These are phyloP conservation scores for Arothron firmamentum DNA, from an alignment of 2,113 vertebrate species.

Conservation along the genomic window DNA sequence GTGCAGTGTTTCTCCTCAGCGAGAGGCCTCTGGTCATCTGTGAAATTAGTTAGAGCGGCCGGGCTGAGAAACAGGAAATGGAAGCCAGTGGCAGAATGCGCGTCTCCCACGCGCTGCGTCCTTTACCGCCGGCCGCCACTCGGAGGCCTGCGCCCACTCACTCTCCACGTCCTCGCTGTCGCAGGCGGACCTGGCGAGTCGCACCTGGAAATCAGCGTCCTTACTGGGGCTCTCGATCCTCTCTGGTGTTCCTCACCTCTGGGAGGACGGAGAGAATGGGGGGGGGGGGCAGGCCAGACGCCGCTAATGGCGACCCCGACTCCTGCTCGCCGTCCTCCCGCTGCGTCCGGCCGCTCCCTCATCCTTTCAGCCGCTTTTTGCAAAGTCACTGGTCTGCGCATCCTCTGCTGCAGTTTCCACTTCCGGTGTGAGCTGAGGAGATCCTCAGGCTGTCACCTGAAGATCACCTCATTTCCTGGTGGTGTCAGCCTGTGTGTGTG, in stretches of 20 bases:
- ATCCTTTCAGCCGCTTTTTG: no score
- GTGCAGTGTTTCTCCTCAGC: constrained; percentile 13
- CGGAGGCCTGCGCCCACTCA: constrained; percentile 57
- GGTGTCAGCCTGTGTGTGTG: no score
- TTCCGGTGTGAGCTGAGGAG: no score
- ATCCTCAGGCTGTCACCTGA: no score
- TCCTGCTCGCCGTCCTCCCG: constrained; percentile 14
- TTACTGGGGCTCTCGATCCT: no score
- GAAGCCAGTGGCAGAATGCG: constrained; percentile 63
- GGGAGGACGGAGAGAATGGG: constrained; percentile 32
- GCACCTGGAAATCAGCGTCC: no score
- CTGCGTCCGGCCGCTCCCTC: no score
- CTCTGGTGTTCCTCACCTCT: no score
- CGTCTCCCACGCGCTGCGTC: constrained; percentile 64
- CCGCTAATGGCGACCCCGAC: constrained; percentile 24
- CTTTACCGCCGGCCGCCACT: constrained; percentile 62
- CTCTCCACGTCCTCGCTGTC: constrained; percentile 46
- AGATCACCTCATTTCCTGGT: no score
- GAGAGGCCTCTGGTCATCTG: constrained; percentile 61
- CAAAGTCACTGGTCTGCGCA: no score
- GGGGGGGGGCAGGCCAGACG: constrained; percentile 41
- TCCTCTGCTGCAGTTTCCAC: no score
- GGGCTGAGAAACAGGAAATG: constrained; percentile 72
- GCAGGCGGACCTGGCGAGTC: no score
- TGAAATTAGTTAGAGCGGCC: constrained; percentile 65